Conservation (phyloP, 2,113 vertebrate genomes). For the Rhegmatorhina hoffmannsi region DNA sequence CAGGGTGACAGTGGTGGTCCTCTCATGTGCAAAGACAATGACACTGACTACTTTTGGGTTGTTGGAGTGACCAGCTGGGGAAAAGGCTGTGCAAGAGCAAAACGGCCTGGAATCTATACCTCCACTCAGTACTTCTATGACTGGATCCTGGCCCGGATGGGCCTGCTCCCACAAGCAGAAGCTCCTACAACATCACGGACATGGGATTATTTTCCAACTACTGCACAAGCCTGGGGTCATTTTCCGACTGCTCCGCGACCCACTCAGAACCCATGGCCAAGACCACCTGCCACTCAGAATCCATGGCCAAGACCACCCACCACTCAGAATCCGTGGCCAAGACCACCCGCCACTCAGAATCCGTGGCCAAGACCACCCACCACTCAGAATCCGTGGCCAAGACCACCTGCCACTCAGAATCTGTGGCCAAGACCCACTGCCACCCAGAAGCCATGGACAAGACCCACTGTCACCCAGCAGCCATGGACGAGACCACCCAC, state of each 20-base stretch:
- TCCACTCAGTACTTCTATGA: neutral
- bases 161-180: neutral
- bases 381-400: accelerated
- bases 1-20: neutral
- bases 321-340: neutral
- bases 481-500: accelerated
- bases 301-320: no score
- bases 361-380: neutral
- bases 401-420: neutral
- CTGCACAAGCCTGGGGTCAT: neutral
- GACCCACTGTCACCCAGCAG: neutral
- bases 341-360: no score
- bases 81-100: neutral
- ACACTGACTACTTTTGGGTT: neutral
- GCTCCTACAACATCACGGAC: neutral
- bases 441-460: neutral
- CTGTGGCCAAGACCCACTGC: accelerated
- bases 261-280: neutral
- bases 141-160: neutral
- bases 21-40: neutral
- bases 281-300: neutral
- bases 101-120: neutral
- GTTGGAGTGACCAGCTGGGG: neutral
- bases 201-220: accelerated
- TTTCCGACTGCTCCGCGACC: accelerated